Base-by-base conservation (phyloP, 2,888 invertebrate species). In the Metallyticus violacea region DNA sequence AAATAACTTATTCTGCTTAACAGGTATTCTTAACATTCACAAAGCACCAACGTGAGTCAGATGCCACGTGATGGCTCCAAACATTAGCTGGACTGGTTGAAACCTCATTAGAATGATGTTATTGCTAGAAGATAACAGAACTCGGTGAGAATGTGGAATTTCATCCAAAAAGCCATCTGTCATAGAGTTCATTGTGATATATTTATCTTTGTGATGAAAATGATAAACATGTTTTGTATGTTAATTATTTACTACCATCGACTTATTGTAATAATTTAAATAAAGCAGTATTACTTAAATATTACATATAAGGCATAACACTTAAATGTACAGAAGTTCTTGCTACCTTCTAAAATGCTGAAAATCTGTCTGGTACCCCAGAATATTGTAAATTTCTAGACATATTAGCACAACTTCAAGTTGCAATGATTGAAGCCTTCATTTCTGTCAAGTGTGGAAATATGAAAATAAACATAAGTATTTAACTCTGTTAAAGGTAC, bases 21-120 rank as follows among this genome's bases (percentile, higher is more conserved):
- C 86, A 87, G 87, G 87, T 87, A 88, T 95, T 96, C 91, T 90
- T 96, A 83, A 94, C 94, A 88, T 95, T 96, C 90, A 95, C 95
- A 1, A 94, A 95, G 90, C 90, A 92, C 85, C 93, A 93, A 90
- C 77, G 62, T n/a, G n/a, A n/a, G n/a, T n/a, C n/a, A 26, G 85
- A 81, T 62, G 85, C 9, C 7, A 15, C 5, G 15, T 40, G 9
- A 40, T 9, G 40, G 7, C 1, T 2, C 9, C 0, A 0, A 40
- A 40, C 40, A 9, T 40, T 15, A 40, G 40, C 40, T 40, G 40
- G 40, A 9, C 40, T 9, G 9, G 9, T 9, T 40, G 9, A 40
- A 9, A 9, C 15, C 0, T 40, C 40, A 4, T 9, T 1, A 6
- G 9, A 30, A 1, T 30, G 9, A 9, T 30, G 30, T 30, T 30